Evolutionary conservation across 2,888 invertebrate genomes (phyloP).

Genomic region (Drosophila formosana): DNA sequence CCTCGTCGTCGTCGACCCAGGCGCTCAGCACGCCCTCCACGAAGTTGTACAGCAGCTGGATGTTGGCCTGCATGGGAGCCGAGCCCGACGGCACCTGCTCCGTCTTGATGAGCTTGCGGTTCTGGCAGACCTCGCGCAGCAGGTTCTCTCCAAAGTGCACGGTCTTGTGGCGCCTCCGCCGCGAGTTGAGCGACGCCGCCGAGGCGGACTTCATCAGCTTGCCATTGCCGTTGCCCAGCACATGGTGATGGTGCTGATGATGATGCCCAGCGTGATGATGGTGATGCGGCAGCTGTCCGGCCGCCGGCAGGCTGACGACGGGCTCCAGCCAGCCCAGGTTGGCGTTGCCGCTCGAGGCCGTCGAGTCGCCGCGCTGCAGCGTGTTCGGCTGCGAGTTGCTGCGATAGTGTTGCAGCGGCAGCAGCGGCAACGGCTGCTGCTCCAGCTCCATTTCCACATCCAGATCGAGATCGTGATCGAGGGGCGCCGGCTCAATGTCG

Average conservation of each 20-base stretch:
- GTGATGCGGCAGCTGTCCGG: conserved; percentile 44
- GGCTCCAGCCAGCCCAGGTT: conserved; percentile 63
- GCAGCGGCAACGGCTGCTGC: conserved; percentile 28
- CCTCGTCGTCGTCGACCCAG: conserved; percentile 89
- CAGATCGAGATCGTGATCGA: conserved; percentile 35
- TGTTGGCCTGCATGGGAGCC: conserved; percentile 89
- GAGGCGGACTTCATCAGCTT: conserved; percentile 86
- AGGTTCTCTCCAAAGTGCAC: conserved; percentile 92
- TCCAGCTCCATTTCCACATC: conserved; percentile 20
- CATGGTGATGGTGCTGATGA: conserved; percentile 46
- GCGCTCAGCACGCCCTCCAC: conserved; percentile 92
- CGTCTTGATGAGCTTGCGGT: conserved; percentile 87
- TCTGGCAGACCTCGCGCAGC: conserved; percentile 90
- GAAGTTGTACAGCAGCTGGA: conserved; percentile 92
- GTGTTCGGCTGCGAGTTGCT: conserved; percentile 85
- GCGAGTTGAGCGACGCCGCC: conserved; percentile 88
- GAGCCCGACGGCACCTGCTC: conserved; percentile 84
- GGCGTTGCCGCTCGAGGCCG: conserved; percentile 69
- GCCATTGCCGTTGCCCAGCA: conserved; percentile 69
- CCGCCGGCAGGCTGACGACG: conserved; percentile 12
- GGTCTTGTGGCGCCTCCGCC: conserved; percentile 91
- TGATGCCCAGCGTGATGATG: conserved; percentile 24
- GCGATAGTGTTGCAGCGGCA: conserved; percentile 78
- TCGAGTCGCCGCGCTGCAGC: conserved; percentile 84
- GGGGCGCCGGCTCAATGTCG: conserved; percentile 79